Evolutionary conservation across 2,113 vertebrate genomes (phyloP).

Genomic region (Lepisosteus osseus): DNA sequence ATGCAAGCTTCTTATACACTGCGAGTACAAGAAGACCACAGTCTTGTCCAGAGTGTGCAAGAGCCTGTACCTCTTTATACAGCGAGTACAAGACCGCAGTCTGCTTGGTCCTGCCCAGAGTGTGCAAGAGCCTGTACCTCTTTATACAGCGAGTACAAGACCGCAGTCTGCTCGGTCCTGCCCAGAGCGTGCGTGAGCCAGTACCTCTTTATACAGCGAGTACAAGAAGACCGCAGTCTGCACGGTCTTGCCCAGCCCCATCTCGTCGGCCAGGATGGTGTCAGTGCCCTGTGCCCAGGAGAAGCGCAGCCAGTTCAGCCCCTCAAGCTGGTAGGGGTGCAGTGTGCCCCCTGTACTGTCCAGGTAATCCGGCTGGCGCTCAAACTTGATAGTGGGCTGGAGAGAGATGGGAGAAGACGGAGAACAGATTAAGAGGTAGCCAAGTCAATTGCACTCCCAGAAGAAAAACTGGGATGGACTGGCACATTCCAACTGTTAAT

Average conservation of each 20-base stretch:
- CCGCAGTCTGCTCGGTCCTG: no score
- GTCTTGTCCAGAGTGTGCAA: no score
- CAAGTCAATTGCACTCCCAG: no score
- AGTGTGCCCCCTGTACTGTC: constrained; percentile 87
- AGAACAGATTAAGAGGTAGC: no score
- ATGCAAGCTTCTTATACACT: no score
- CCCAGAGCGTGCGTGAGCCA: no score
- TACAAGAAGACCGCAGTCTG: constrained; percentile 96
- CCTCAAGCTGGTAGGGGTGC: constrained; percentile 96
- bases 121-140: constrained; percentile 65
- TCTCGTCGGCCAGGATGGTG: constrained; percentile 96
- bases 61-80: constrained; percentile 71
- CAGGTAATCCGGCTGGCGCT: constrained; percentile 88
- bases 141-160: constrained; percentile 31
- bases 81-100: no score
- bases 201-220: constrained; percentile 94
- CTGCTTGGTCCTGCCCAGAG: no score
- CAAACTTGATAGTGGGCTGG: constrained; percentile 94
- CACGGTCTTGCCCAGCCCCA: constrained; percentile 95
- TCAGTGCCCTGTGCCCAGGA: constrained; percentile 98
- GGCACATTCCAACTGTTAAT: no score
- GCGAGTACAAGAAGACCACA: no score
- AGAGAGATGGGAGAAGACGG: constrained; percentile 18
- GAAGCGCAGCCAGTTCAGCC: constrained; percentile 94
- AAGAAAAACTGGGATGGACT: no score